Evolutionary conservation across 64 coral and sea anemone genomes (phyloP), one percentile per base, ranked within the genome.

Genomic region (Orbicella faveolata): DNA sequence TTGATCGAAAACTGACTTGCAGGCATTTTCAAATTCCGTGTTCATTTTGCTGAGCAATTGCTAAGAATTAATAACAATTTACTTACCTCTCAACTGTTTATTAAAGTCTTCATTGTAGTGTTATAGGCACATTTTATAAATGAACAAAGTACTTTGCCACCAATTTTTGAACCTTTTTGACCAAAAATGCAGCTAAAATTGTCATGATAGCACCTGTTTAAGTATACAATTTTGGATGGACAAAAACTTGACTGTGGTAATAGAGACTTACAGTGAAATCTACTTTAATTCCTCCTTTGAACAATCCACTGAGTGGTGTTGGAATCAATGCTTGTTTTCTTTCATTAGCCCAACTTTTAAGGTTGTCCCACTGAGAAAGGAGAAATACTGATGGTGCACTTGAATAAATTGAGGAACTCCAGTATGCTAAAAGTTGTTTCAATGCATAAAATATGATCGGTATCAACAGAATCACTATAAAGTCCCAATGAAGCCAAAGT

Each of bases 241-340:
- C 17, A 73, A 34, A 34, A 70, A 17, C 2, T 75, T n/a, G 57
- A 8, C 52, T 30, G 9, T 48, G 3, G 1, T n/a, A 35, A 34
- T 62, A 39, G 79, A 88, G 79, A 88, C 68, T 76, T 73, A 99
- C 97, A 76, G 93, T 96, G 62, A 90, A 88, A 77, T 99, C 97
- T 65, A 94, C 97, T 62, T 89, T 94, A 18, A 99, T 91, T 62
- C 95, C 92, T 34, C 89, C 83, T 77, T 93, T 99, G 1, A 78
- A 89, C 64, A 99, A 48, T 80, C 97, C 91, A 91, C 94, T 88
- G 52, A 99, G 77, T 30, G 91, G 97, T 26, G 91, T 89, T 73
- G 97, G 97, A 59, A 93, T 74, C 17, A 99, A 79, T 39, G 94
- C 97, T 70, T 95, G 88, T 81, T 96, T 77, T 61, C 97, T 99